Base-by-base conservation (phyloP, 64 coral and sea anemone species). In the Pachyseris speciosa region DNA sequence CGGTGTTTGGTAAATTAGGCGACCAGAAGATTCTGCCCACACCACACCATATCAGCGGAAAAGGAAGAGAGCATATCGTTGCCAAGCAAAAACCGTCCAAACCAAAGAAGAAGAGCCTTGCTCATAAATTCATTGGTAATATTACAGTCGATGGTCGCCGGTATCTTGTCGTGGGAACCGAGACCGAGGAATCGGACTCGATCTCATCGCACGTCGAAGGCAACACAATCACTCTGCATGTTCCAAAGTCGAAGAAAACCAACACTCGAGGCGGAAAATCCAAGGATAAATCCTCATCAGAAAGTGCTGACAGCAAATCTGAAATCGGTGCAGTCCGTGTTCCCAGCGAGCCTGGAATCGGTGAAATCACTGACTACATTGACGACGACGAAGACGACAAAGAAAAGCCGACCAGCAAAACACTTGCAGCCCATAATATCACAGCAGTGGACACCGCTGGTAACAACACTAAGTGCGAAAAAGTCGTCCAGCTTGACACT, bases 401-500 rank as follows among this genome's bases (percentile, higher is more conserved):
- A 17, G 72, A 90, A 4, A 94, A 86, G 78, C 71, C 91, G 39
- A 83, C 64, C 11, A 72, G 52, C 74, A 98, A 98, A 51, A 72
- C 87, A 41, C 83, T 98, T 17, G 87, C 92, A 17, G 89, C 91
- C 52, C 88, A 98, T 64, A 94, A 89, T 39, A 91, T 98, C 77
- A 92, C 95, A 20, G 80, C 95, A 25, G 91, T 93, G 19, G 37
- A 78, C 5, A 83, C 69, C 28, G 72, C 59, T 38, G 84, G 55
- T 69, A 99, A 99, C 41, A 94, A 84, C 19, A 99, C 97, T 1
- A 95, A 86, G 65, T 99, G 97, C 31, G 97, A 99, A 41, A 99
- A 99, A 42, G 94, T 92, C 38, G 97, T 99, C 31, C 94, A 99
- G 47, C 94, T 99, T 22, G 93, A 99, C 20, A 95, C 97, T 28